Base-by-base conservation (phyloP, 1,140 invertebrate species). In the Brevipalpus yothersi region DNA sequence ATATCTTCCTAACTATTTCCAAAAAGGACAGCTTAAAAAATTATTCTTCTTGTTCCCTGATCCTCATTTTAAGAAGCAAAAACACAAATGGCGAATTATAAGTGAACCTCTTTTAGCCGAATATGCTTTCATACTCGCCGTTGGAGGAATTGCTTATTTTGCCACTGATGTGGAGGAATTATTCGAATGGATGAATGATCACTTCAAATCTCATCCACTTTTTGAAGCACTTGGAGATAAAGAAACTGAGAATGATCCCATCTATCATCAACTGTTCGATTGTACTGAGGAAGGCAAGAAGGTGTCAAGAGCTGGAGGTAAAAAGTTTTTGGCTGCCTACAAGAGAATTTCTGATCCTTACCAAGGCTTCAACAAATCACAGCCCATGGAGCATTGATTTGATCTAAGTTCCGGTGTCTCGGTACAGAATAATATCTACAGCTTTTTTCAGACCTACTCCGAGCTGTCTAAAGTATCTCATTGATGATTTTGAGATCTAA, bases 11-110 rank as follows among this genome's bases (percentile, higher is more conserved):
- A 97, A 97, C 72, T 98, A 84, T 73, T 98, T 99, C 69, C 68
- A 75, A 43, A 97, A 97, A 77, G 87, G 82, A 62, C 89, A 91
- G 82, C 73, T 99, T 15, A 81, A 82, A 62, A 98, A 98, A 75
- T 92, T 99, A 81, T 99, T 99, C 72, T 97, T 99, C 69, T 74
- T 99, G n/a, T 99, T 95, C 72, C 95, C 95, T 40, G 95, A 99
- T 77, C 95, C 95, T 43, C 95, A 99, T 76, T 99, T 99, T 71
- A 99, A 99, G 72, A 94, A 87, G 67, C 81, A 88, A 0, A 99
- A 99, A 75, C 90, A 97, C 68, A 99, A 98, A 74, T 99, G 94
- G 94, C 78, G 95, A 62, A 98, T 99, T 55, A 93, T 98, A 63
- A 96, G 90, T 69, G 79, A 84, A 64, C 83, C 82, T 63, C 72